Percentiles rank a stretch among this genome's conserved stretches.
These are phyloP conservation scores for Megamerina dolium DNA, from an alignment of 2,888 invertebrate species.

Conservation along the genomic window DNA sequence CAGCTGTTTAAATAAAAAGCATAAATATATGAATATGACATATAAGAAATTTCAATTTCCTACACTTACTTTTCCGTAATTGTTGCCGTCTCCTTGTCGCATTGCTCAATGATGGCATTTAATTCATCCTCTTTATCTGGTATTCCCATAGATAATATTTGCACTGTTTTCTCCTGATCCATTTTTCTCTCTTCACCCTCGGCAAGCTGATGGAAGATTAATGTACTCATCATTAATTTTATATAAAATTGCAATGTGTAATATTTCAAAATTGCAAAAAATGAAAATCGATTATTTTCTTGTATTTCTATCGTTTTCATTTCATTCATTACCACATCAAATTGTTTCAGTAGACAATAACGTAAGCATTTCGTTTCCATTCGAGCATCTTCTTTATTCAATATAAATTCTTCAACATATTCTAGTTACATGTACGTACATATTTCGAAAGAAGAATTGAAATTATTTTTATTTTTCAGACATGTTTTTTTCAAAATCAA, in stretches of 20 bases:
- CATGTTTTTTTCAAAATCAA: too few species aligned
- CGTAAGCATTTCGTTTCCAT: slow-evolving; percentile 36
- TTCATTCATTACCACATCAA: slow-evolving; percentile 28
- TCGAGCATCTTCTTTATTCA: slow-evolving; percentile 24
- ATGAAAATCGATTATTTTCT: not conserved
- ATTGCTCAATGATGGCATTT: slow-evolving; percentile 10
- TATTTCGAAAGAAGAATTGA: not conserved
- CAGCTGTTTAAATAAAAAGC: slow-evolving; percentile 22
- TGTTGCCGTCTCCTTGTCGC: slow-evolving; percentile 20
- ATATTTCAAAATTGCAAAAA: slow-evolving; percentile 3
- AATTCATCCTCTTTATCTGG: slow-evolving; percentile 22
- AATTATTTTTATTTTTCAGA: not conserved
- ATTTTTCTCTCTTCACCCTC: slow-evolving; percentile 19
- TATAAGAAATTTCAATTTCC: not conserved
- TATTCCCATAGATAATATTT: slow-evolving; percentile 31
- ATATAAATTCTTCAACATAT: slow-evolving; percentile 29
- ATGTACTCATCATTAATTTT: slow-evolving; percentile 1
- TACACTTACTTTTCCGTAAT: slow-evolving; percentile 31
- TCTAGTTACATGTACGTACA: too few species aligned
- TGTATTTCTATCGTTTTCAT: too few species aligned
- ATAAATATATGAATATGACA: not conserved
- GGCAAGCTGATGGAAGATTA: slow-evolving; percentile 19
- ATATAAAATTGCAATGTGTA: too few species aligned
- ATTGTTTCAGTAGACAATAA: slow-evolving; percentile 34
- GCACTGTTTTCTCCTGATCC: slow-evolving; percentile 22